Conservation (phyloP, 2,113 vertebrate species). For the Melanerpes formicivorus region DNA sequence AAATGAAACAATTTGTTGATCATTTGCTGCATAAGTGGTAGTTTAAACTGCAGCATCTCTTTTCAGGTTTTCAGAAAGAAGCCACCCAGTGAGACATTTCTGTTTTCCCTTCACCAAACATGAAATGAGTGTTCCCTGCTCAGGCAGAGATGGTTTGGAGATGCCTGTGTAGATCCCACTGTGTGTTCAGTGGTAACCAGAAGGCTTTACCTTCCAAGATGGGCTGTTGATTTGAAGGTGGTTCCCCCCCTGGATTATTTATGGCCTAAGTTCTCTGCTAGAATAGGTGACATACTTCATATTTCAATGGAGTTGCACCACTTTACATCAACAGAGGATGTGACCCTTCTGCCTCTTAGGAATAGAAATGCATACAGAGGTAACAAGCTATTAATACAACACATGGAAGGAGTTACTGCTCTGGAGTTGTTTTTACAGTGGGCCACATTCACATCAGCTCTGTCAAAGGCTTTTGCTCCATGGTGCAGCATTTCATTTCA, state of each 20-base stretch:
- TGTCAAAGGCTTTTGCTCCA: not conserved
- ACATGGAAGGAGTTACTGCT: not conserved
- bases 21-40: not conserved
- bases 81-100: not conserved
- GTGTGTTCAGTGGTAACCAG: not conserved
- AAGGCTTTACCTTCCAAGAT: not conserved
- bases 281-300: not conserved
- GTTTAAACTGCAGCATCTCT: not conserved
- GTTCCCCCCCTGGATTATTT: not conserved
- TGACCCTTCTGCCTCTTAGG: not conserved
- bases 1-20: not conserved
- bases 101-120: not conserved
- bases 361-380: not conserved
- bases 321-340: not conserved
- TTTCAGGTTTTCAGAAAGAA: not conserved
- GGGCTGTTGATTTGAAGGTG: not conserved
- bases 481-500: not conserved
- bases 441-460: not conserved
- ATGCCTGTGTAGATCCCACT: not conserved
- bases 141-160: not conserved
- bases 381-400: not conserved
- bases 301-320: not conserved
- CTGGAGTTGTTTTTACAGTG: not conserved
- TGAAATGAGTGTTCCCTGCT: not conserved
- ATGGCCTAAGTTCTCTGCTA: not conserved